Evolutionary conservation across 2,888 invertebrate genomes (phyloP), one percentile per base, ranked within the genome.

Genomic region (Drosophila anceps): DNA sequence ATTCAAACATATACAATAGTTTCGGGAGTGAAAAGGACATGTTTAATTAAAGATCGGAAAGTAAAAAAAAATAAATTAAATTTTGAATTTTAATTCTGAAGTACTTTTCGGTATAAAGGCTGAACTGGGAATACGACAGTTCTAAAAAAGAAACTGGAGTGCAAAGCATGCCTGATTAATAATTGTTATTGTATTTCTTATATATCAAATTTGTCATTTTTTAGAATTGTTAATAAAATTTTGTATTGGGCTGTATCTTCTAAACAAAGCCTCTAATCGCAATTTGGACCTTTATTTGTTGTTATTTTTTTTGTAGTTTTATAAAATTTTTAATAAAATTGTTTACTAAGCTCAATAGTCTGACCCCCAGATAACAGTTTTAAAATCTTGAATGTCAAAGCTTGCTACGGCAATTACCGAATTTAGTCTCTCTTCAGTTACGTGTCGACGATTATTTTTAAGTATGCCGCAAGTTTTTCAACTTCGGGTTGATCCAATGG

Each of bases 1-100:
- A 91, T 73, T 93, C 92, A 50, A 93, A 90, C 92, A 91, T 91
- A 69, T 92, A 93, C 65, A 93, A 76, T 6, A 76, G 24, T 8
- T 66, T 13, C 0, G 61, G 64, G 10, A n/a, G 37, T 2, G 10
- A 0, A 6, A 4, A 20, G 0, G 29, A 4, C 27, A 55, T 55
- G 0, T 18, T 12, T 6, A 12, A 18, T 2, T 18, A 2, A 7
- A n/a, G 9, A 29, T 6, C 6, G 12, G 1, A 29, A 43, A 31
- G 0, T 20, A 24, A 43, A 57, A 43, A 57, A 31, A 4, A 15
- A 4, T 44, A 3, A 24, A 37, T 20, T 18, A 13, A 53, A 54
- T 54, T 39, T 54, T 2, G 35, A 31, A 20, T 13, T 35, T 9
- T 2, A 35, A 51, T 35, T 51, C 20, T 35, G 35, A 51, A 8